Percentiles rank a stretch among this genome's conserved stretches.
These are phyloP conservation scores for Cephus pulcher DNA, from an alignment of 2,888 invertebrate species.

Conservation along the genomic window DNA sequence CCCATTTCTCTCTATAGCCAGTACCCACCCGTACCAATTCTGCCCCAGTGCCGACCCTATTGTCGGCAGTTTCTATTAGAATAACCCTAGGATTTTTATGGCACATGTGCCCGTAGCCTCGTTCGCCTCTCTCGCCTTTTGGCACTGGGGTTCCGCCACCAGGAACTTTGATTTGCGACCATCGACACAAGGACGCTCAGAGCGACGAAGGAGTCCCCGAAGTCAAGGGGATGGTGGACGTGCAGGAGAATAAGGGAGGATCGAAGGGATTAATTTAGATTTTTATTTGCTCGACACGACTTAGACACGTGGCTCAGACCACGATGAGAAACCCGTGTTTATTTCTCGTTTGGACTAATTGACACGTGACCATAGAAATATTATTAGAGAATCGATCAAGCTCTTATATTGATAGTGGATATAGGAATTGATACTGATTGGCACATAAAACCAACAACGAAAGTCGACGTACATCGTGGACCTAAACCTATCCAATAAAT, in stretches of 20 bases:
- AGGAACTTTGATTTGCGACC: conserved; percentile 36
- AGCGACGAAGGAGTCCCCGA: conserved; percentile 8
- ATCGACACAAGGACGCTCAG: conserved; percentile 18
- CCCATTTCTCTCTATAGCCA: conserved; percentile 28
- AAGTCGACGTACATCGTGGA: not conserved
- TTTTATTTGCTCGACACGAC: conserved; percentile 15
- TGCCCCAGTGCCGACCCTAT: conserved; percentile 22
- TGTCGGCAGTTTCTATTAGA: conserved; percentile 42
- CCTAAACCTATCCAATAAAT: not conserved
- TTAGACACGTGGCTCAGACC: conserved; percentile 26
- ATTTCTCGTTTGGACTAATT: conserved; percentile 47
- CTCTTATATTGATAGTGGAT: not conserved
- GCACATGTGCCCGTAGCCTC: not conserved
- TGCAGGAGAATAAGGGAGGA: conserved; percentile 16
- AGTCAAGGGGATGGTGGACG: conserved; percentile 8
- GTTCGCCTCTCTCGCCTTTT: not conserved
- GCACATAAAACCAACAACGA: not conserved
- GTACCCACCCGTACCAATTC: conserved; percentile 28
- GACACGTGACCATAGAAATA: conserved; percentile 44
- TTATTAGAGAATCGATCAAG: conserved; percentile 2
- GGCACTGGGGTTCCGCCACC: conserved; percentile 31
- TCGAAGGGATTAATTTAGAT: conserved; percentile 21
- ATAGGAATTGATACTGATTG: not conserved
- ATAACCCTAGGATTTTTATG: conserved; percentile 47
- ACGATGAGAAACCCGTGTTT: conserved; percentile 26